Percentiles rank a stretch among this genome's conserved stretches.
These are phyloP conservation scores for Siniperca scherzeri DNA, from an alignment of 2,797 vertebrate species.

Conservation along the genomic window DNA sequence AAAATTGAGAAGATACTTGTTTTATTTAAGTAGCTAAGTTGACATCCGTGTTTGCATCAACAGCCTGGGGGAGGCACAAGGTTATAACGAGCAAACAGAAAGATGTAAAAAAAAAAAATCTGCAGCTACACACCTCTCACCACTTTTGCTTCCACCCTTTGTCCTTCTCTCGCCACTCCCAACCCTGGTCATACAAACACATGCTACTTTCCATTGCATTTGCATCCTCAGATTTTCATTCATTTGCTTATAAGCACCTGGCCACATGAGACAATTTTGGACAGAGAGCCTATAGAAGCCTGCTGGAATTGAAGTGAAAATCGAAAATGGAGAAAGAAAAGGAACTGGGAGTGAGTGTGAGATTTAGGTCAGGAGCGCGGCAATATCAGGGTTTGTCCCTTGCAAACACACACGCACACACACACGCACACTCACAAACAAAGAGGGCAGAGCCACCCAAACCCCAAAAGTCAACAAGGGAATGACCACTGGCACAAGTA, in stretches of 20 bases:
- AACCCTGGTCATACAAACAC: constrained; percentile 4
- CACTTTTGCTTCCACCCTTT: background rate
- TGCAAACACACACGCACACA: background rate
- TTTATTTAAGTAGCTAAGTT: background rate
- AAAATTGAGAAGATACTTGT: background rate
- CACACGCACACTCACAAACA: constrained; percentile 13
- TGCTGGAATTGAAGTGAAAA: background rate
- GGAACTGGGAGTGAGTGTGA: background rate
- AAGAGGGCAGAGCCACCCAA: constrained; percentile 16
- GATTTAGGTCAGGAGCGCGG: background rate
- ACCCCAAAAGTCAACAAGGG: constrained; percentile 45
- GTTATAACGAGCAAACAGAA: constrained; percentile 8
- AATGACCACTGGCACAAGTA: constrained; percentile 29
- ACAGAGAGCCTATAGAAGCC: background rate
- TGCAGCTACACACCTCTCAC: background rate
- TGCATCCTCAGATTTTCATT: constrained; percentile 74
- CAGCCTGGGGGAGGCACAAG: background rate
- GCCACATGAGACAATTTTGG: background rate
- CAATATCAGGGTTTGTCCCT: constrained; percentile 14
- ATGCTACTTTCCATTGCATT: constrained; percentile 70
- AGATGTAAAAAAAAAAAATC: background rate
- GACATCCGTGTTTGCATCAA: background rate
- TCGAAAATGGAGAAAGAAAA: background rate
- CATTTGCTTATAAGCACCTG: constrained; percentile 69
- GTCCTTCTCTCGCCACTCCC: background rate